These are phyloP conservation scores for Habropoda laboriosa DNA, from an alignment of 1,140 invertebrate species.

Conservation along the genomic window DNA sequence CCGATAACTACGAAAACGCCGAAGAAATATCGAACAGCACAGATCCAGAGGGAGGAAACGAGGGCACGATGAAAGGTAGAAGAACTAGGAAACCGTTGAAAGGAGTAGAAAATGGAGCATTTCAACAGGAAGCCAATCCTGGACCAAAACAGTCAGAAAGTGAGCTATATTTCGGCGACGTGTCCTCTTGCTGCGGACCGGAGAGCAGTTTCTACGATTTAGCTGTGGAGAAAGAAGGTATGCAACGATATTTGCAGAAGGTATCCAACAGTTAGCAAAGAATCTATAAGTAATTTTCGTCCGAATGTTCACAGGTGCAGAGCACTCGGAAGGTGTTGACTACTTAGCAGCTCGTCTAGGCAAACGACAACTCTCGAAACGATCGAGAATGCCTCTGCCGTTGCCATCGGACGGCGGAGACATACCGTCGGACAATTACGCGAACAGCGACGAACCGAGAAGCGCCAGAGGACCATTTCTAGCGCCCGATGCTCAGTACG, in stretches of 20 bases:
- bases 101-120: conserved; percentile 86
- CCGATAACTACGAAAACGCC: conserved; percentile 79
- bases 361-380: conserved; percentile 83
- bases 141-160: conserved; percentile 83
- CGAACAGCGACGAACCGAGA: conserved; percentile 73
- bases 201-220: conserved; percentile 80
- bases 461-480: conserved; percentile 78
- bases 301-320: conserved; percentile 46
- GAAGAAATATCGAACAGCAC: conserved; percentile 76
- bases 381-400: conserved; percentile 83
- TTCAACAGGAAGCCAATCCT: conserved; percentile 79
- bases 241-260: not conserved
- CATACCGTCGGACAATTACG: conserved; percentile 73
- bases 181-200: conserved; percentile 89
- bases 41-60: conserved; percentile 74
- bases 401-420: conserved; percentile 74
- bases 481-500: conserved; percentile 85
- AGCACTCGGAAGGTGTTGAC: conserved; percentile 80
- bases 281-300: no score
- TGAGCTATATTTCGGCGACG: conserved; percentile 92
- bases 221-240: conserved; percentile 78
- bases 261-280: not conserved
- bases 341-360: conserved; percentile 82
- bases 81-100: conserved; percentile 75
- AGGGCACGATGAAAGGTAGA: conserved; percentile 73